Evolutionary conservation across 37 sponge, comb jelly and placozoan genomes (phyloP), one percentile per base, ranked within the genome.

Genomic region (Corticium candelabrum): DNA sequence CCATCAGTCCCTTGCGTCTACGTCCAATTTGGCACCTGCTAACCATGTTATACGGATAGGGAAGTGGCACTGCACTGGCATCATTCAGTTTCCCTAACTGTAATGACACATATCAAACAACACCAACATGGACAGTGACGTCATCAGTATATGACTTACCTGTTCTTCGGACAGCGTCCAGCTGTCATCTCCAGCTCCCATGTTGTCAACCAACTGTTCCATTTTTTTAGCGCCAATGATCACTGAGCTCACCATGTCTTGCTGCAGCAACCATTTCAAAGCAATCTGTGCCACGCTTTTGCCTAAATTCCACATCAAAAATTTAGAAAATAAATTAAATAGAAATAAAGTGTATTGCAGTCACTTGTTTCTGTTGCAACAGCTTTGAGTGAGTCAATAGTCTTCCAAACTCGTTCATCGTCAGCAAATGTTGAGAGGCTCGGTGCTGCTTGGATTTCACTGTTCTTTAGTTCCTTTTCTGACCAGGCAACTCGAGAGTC

Each of bases 1-100:
- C n/a, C n/a, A n/a, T n/a, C n/a, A n/a, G n/a, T n/a, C n/a, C n/a
- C 0, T 68, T 76, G 77, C 78, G 1, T 69, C 86, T 77, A 79
- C 90, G 86, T 11, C 79, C 82, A 34, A 41, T 75, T 40, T 86
- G 87, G 40, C 90, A 37, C 50, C 91, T 68, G 69, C 72, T 77
- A 3, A 90, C 88, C 95, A 90, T 88, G 78, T 90, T 91, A 40
- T 90, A 94, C 1, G 95, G 95, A 41, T 94, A 94, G 0, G 95
- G 95, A 7, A 88, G 71, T 3, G 85, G 78, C 30, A 70, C 79
- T 0, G 67, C 34, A 40, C 95, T 94, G 41, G 78, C 75, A 41
- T 76, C 74, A 70, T 85, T 73, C 70, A 94, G 78, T 0, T 75
- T 43, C 0, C 43, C 70, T 79, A 92, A 2, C 93, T 92, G 56